These are phyloP conservation scores for Agriotes lineatus DNA, from an alignment of 2,888 invertebrate genomes.

Conservation along the genomic window DNA sequence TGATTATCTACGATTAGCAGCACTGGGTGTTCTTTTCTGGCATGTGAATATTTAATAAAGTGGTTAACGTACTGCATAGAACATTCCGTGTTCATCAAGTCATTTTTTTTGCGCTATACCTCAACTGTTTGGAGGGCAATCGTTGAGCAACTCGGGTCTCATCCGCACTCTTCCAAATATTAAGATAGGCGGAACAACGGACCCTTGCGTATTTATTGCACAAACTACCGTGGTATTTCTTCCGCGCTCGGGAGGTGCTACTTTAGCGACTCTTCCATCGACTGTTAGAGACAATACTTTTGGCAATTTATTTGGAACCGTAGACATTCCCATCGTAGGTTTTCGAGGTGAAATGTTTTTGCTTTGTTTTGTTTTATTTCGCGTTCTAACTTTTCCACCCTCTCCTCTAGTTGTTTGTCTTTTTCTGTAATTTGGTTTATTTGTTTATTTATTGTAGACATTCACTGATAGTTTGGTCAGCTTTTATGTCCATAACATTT, in stretches of 20 bases:
- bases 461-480: too few relatives aligned
- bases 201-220: slow-evolving; percentile 45
- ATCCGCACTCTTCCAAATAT: slow-evolving; percentile 45
- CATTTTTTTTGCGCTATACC: slow-evolving; percentile 45
- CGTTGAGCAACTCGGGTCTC: slow-evolving; percentile 46
- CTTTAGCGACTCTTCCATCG: slow-evolving; percentile 45
- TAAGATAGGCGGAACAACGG: slow-evolving; percentile 48
- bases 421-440: too few relatives aligned
- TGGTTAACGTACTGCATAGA: slow-evolving; percentile 51
- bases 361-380: too few relatives aligned
- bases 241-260: slow-evolving; percentile 47
- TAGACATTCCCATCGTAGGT: too few relatives aligned
- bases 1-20: slow-evolving; percentile 51
- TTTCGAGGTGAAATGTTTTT: too few relatives aligned
- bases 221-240: slow-evolving; percentile 44
- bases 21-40: slow-evolving; percentile 43
- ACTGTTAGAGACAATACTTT: slow-evolving; percentile 48
- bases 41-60: slow-evolving; percentile 47
- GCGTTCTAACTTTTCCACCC: too few relatives aligned
- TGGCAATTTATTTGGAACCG: slow-evolving; percentile 45
- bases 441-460: too few relatives aligned
- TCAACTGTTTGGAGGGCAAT: too few relatives aligned
- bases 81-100: slow-evolving; percentile 52
- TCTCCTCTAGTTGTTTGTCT: too few relatives aligned
- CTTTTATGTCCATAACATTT: too few relatives aligned